Base-by-base conservation (phyloP, 1,140 invertebrate genomes). In the Aphelenchoides besseyi region DNA sequence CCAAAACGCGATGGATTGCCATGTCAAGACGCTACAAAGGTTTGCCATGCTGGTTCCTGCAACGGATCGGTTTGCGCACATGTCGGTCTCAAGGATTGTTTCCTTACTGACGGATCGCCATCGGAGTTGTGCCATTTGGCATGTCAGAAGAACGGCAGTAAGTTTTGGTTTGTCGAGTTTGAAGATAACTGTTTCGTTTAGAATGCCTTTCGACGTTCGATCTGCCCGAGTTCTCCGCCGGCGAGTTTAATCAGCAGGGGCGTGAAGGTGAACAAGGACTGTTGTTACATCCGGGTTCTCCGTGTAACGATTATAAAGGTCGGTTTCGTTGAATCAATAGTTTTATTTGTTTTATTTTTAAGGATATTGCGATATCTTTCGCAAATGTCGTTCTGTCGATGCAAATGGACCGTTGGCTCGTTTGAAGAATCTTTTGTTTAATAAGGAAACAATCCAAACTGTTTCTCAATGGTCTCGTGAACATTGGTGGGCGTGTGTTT, bases 311-410 rank as follows among this genome's bases (percentile, higher is more conserved):
- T 85, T 98, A 96, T 86, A 81, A 89, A 90, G 81, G 91, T 90
- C 82, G 87, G 5, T 91, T 5, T 16, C 23, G 3, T 74, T 2
- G 12, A 32, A 23, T 2, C 1, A 23, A 28, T 2, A 28, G 53
- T n/a, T n/a, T 26, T 1, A 2, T 57, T 68, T 54, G 33, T 61
- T 79, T 32, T 55, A 53, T 70, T 33, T 66, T 63, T 0, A 33
- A 90, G 92, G 93, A 64, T 98, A 98, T 86, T 98, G 95, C 87
- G 95, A 98, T 87, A 95, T 97, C 62, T 98, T 98, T 87, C 89
- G 94, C 28, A 96, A 95, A 86, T 98, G 95, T 85, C 89, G 95
- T 75, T 92, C 92, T 0, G 94, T 99, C 12, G 96, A 99, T 87
- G 94, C 95, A 0, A 95, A 99, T 83, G 97, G 97, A 41, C 96